Conservation (phyloP, 2,797 vertebrate genomes). For the Pseudopleuronectes americanus region DNA sequence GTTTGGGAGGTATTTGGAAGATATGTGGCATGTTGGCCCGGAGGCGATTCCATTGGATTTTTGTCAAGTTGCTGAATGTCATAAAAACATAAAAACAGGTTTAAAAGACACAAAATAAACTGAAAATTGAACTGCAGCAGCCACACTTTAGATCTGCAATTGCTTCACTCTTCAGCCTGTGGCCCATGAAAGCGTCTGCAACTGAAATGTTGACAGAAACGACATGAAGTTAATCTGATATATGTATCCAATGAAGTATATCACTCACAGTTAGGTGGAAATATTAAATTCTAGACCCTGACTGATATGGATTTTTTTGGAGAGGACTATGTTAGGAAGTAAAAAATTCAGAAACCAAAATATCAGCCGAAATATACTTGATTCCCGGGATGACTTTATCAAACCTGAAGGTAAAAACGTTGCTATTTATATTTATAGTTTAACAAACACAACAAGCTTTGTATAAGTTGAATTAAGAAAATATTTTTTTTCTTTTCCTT, state of each 20-base stretch:
- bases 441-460: no score
- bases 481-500: no score
- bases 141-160: neutral
- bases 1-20: slow-evolving; percentile 29
- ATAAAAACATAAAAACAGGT: neutral
- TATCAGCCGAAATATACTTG: no score
- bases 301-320: no score
- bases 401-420: no score
- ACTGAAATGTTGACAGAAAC: neutral
- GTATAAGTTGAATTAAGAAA: no score
- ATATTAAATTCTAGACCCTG: no score
- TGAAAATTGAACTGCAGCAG: neutral
- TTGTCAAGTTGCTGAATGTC: slow-evolving; percentile 30
- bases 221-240: neutral
- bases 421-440: no score
- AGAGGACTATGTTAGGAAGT: no score
- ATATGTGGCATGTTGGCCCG: slow-evolving; percentile 23
- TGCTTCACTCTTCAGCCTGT: neutral
- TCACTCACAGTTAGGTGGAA: no score
- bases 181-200: neutral
- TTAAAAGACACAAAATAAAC: slow-evolving; percentile 3
- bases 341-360: no score
- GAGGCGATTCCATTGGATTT: slow-evolving; percentile 20
- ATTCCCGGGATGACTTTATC: no score
- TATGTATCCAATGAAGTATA: neutral